Percentiles rank a stretch among this genome's conserved stretches.
Conservation (phyloP, 2,888 invertebrate genomes). For the Alsophila aescularia region DNA sequence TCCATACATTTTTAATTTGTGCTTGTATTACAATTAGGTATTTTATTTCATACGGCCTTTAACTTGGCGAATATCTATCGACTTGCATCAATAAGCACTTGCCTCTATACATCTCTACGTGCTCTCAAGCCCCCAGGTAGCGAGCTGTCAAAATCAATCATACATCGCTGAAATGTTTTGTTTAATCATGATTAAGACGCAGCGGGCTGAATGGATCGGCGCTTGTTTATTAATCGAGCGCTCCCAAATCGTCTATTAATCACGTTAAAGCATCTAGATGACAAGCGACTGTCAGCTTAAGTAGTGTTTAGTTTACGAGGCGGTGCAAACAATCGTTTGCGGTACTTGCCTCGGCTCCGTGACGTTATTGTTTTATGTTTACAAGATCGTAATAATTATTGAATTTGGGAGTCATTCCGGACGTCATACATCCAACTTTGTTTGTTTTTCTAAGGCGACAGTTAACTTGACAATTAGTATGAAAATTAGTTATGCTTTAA, state of each 20-base stretch:
- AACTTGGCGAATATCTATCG: too few species aligned
- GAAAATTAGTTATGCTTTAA: too few species aligned
- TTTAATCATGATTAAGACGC: constrained; percentile 71
- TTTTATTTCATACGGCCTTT: too few species aligned
- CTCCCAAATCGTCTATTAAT: constrained; percentile 79
- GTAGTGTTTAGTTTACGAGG: constrained; percentile 78
- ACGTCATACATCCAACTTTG: not conserved
- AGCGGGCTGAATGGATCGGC: constrained; percentile 60
- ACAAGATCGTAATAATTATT: constrained; percentile 62
- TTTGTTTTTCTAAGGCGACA: not conserved
- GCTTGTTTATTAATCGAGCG: constrained; percentile 73
- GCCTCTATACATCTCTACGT: not conserved
- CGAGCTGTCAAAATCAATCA: constrained; percentile 52
- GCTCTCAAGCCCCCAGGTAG: not conserved
- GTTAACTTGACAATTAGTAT: too few species aligned
- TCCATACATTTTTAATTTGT: too few species aligned
- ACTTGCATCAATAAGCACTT: too few species aligned
- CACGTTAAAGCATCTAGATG: constrained; percentile 81
- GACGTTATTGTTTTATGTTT: constrained; percentile 72
- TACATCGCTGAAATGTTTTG: constrained; percentile 56
- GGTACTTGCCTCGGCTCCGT: constrained; percentile 64
- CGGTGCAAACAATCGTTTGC: constrained; percentile 74
- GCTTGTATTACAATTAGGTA: too few species aligned
- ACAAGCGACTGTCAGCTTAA: constrained; percentile 80
- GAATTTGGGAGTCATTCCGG: constrained; percentile 37